These are phyloP conservation scores for Sebastes matsubarae DNA, from an alignment of 2,797 vertebrate genomes.

Conservation along the genomic window DNA sequence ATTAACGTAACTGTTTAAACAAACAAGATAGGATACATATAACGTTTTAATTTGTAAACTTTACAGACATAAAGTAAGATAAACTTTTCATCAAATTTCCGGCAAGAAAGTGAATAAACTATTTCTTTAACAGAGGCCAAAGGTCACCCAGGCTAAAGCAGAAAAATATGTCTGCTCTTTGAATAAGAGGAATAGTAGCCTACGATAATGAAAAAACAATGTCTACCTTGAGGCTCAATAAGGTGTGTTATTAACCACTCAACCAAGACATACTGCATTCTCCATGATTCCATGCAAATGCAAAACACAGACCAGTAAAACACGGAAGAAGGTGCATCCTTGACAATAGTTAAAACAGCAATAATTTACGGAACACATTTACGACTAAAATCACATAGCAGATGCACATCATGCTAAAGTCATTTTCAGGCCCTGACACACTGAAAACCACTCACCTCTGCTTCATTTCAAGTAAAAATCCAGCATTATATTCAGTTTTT, in stretches of 20 bases:
- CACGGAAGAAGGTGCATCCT: slow-evolving; percentile 26
- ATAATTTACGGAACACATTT: slow-evolving; percentile 47
- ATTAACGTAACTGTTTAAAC: neutral
- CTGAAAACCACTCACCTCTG: slow-evolving; percentile 53
- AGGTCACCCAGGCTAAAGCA: neutral
- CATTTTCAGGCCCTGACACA: slow-evolving; percentile 50
- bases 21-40: neutral
- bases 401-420: slow-evolving; percentile 44
- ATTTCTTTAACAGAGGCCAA: neutral
- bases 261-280: slow-evolving; percentile 29
- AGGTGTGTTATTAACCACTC: slow-evolving; percentile 46
- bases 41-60: neutral
- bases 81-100: neutral
- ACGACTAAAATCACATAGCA: slow-evolving; percentile 56
- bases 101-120: neutral
- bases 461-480: slow-evolving; percentile 28
- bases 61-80: neutral
- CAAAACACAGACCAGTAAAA: slow-evolving; percentile 56
- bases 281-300: slow-evolving; percentile 44
- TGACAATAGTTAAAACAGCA: slow-evolving; percentile 51
- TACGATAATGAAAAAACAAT: slow-evolving; percentile 18
- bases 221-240: neutral
- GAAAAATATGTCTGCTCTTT: too few relatives aligned
- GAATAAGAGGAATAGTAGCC: neutral
- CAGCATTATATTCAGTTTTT: slow-evolving; percentile 46